Evolutionary conservation across 2,113 vertebrate genomes (phyloP).

Genomic region (Rhinoderma darwinii): DNA sequence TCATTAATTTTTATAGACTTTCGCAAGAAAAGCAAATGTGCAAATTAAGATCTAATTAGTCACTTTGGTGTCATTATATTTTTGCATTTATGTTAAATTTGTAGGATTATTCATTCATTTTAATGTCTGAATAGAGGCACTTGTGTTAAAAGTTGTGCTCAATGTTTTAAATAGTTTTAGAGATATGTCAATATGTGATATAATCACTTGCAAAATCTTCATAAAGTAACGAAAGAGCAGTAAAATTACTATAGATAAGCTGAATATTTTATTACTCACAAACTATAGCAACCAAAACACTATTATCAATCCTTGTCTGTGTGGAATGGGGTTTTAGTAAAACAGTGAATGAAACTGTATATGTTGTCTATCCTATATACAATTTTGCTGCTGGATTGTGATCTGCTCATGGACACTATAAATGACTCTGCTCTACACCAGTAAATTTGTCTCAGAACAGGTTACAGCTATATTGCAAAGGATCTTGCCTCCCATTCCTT

Average conservation of each 20-base stretch:
- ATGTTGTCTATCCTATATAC: not conserved
- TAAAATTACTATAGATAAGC: no score
- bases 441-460: no score
- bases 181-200: not conserved
- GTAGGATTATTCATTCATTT: not conserved
- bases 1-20: conserved; percentile 28
- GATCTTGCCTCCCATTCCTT: no score
- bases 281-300: no score
- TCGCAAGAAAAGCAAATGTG: not conserved
- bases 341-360: not conserved
- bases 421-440: no score
- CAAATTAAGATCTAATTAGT: conserved; percentile 29
- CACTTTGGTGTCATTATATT: not conserved
- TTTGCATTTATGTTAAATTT: not conserved
- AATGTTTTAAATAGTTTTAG: not conserved
- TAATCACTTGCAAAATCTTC: not conserved
- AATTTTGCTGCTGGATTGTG: no score
- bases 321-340: no score
- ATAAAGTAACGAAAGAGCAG: not conserved
- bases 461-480: no score
- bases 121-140: not conserved
- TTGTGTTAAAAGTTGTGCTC: not conserved
- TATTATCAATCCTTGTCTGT: no score
- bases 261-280: no score
- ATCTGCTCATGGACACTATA: no score